phyloP scores from a whole-genome alignment of 92 coral and sea anemone genomes.

The Siderastrea siderea region DNA sequence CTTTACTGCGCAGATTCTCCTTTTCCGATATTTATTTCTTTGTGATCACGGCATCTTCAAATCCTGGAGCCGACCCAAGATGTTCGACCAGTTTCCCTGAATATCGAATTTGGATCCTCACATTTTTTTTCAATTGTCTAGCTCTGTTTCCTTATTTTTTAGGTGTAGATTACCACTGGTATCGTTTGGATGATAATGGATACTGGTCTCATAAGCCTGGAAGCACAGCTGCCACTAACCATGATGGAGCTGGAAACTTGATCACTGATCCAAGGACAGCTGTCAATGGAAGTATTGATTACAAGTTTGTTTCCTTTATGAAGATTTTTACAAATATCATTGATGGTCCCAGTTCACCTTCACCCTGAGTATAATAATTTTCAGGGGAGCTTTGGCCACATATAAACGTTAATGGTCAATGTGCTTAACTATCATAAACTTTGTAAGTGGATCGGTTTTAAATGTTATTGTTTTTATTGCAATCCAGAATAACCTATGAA shows the following conservation, averaged over 20 bases:
- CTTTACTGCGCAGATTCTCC: too few relatives aligned
- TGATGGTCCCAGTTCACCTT: not conserved
- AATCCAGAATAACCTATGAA: not conserved
- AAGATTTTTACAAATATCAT: constrained; percentile 33
- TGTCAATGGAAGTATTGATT: constrained; percentile 11
- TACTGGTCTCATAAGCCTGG: constrained; percentile 42
- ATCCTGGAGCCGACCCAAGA: not conserved
- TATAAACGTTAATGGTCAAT: not conserved
- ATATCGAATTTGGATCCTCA: not conserved
- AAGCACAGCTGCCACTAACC: not conserved
- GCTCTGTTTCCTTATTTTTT: not conserved
- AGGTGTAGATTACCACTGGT: constrained; percentile 32
- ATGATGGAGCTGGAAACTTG: constrained; percentile 21
- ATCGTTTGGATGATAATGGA: constrained; percentile 34
- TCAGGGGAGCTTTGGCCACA: not conserved
- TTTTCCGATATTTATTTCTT: too few relatives aligned
- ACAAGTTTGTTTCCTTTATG: constrained; percentile 45
- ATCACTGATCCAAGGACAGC: constrained; percentile 38
- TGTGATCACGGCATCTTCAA: too few relatives aligned
- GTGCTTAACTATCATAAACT: too few relatives aligned
- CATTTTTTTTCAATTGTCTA: not conserved
- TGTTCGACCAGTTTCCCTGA: not conserved
- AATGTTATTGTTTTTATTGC: too few relatives aligned
- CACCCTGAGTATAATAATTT: not conserved
- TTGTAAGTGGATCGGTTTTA: not conserved